A percentile compares a stretch with the other conserved stretches of the same genome.
Conservation (phyloP, 2,888 invertebrate genomes). For the Caenorhabditis auriculariae region DNA sequence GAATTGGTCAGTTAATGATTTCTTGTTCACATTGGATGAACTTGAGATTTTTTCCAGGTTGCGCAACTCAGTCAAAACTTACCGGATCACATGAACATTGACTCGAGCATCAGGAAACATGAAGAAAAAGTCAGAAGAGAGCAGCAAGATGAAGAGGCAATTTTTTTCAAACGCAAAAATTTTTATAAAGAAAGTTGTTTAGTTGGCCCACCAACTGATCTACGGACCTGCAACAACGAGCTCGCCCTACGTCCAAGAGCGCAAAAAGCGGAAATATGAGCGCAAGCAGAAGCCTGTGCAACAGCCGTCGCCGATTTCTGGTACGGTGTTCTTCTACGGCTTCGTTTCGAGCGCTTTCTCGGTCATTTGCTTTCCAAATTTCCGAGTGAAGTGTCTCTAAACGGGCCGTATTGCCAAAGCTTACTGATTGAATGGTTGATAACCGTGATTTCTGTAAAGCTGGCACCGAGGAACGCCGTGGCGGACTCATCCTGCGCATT, state of each 20-base stretch:
- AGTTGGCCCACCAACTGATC: constrained; percentile 24
- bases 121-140: constrained; percentile 43
- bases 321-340: constrained; percentile 1
- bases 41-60: constrained; percentile 14
- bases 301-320: constrained; percentile 10
- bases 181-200: not conserved
- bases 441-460: not conserved
- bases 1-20: constrained; percentile 19
- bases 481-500: constrained; percentile 13
- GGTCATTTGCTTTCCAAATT: too few species aligned
- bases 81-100: constrained; percentile 47
- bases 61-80: constrained; percentile 53
- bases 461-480: constrained; percentile 15
- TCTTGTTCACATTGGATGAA: not conserved
- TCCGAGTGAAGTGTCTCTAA: constrained; percentile 6
- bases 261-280: constrained; percentile 48
- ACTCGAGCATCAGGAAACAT: constrained; percentile 37
- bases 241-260: constrained; percentile 13
- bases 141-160: constrained; percentile 41
- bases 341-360: not conserved
- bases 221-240: constrained; percentile 11
- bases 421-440: not conserved
- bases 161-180: not conserved
- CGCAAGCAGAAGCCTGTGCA: constrained; percentile 18
- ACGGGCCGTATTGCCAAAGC: constrained; percentile 9